Conservation (phyloP, 2,113 vertebrate species). For the Thryonomys swinderianus region DNA sequence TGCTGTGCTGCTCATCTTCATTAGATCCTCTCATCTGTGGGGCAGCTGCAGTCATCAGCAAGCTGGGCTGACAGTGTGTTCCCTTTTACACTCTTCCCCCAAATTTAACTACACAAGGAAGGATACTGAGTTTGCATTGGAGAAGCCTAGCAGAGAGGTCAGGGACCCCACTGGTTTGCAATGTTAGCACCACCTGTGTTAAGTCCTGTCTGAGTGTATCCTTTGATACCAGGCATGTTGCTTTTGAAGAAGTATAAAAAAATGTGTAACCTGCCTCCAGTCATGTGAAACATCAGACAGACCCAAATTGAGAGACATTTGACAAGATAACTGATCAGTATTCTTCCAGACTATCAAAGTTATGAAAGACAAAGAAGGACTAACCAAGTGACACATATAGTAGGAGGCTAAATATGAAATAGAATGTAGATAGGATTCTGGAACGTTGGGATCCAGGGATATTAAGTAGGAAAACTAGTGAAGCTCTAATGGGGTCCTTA, state of each 20-base stretch:
- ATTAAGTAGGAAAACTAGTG: not conserved
- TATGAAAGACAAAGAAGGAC: not conserved
- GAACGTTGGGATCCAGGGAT: not conserved
- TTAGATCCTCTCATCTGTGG: slow-evolving; percentile 79
- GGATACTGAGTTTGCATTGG: not conserved
- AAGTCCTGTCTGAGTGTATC: not conserved
- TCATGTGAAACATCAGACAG: not conserved
- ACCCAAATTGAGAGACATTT: not conserved
- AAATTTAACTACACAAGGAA: not conserved
- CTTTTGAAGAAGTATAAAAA: not conserved
- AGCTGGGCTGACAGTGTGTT: slow-evolving; percentile 65
- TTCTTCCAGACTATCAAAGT: not conserved
- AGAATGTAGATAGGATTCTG: not conserved
- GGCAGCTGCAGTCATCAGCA: slow-evolving; percentile 80
- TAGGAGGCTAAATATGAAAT: not conserved
- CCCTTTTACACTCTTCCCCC: not conserved
- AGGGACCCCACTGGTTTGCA: not conserved
- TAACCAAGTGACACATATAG: not conserved
- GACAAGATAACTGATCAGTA: not conserved
- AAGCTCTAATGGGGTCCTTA: not conserved
- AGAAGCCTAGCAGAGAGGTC: not conserved
- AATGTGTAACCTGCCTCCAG: not conserved
- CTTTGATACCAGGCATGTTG: not conserved
- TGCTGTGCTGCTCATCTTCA: slow-evolving; percentile 79
- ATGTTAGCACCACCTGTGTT: not conserved